A percentile compares a stretch with the other conserved stretches of the same genome.
phyloP scores from a whole-genome alignment of 2,113 vertebrate species.

The Monopterus albus region DNA sequence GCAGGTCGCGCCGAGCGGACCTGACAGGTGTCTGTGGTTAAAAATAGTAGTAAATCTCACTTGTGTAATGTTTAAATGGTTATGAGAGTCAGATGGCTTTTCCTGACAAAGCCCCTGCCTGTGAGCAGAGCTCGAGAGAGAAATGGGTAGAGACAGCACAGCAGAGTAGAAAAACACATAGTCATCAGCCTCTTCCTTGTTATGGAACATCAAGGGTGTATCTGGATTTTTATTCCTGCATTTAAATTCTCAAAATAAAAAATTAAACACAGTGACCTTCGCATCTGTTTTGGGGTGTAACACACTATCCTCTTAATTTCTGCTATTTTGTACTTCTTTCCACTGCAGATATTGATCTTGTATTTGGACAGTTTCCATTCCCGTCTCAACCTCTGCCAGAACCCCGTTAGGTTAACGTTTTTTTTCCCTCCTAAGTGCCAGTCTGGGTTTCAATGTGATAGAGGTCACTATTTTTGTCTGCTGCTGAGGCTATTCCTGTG shows the following conservation, averaged over 20 bases:
- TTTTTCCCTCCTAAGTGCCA: slow-evolving; percentile 36
- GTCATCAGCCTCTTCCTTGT: slow-evolving; percentile 56
- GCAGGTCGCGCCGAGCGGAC: too few relatives aligned
- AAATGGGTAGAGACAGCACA: slow-evolving; percentile 13
- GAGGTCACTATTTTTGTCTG: slow-evolving; percentile 59
- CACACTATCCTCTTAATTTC: slow-evolving; percentile 45
- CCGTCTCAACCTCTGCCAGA: slow-evolving; percentile 23
- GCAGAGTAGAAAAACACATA: slow-evolving; percentile 4
- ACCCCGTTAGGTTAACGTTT: slow-evolving; percentile 44
- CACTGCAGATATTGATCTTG: slow-evolving; percentile 67
- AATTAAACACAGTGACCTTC: slow-evolving; percentile 26
- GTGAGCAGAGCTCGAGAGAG: slow-evolving; percentile 7
- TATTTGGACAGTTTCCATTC: slow-evolving; percentile 48
- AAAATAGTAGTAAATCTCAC: slow-evolving; percentile 62
- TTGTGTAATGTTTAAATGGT: slow-evolving; percentile 44
- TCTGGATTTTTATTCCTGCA: slow-evolving; percentile 7
- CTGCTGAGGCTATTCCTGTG: slow-evolving; percentile 35
- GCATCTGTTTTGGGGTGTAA: slow-evolving; percentile 73
- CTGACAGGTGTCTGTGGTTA: slow-evolving; percentile 19
- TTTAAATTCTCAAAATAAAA: slow-evolving; percentile 44
- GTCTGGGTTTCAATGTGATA: slow-evolving; percentile 56
- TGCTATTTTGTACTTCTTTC: slow-evolving; percentile 50
- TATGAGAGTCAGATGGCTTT: slow-evolving; percentile 25
- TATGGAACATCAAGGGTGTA: slow-evolving; percentile 60
- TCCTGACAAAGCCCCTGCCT: slow-evolving; percentile 6